These are phyloP conservation scores for Campylomormyrus tamandua DNA, from an alignment of 2,113 vertebrate species.

Conservation along the genomic window DNA sequence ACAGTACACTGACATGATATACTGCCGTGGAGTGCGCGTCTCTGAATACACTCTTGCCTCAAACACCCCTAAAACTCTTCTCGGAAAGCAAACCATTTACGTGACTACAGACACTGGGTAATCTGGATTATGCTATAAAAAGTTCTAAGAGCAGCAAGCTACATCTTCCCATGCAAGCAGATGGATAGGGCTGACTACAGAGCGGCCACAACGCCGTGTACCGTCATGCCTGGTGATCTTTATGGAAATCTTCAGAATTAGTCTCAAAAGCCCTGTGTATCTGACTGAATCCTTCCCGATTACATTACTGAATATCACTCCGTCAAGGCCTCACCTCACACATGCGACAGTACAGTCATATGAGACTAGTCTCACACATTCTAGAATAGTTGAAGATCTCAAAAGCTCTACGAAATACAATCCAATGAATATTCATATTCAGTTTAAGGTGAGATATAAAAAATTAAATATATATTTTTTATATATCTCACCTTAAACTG, in stretches of 20 bases:
- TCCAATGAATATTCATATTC: conserved; percentile 37
- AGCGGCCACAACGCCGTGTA: background rate
- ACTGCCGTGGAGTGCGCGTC: background rate
- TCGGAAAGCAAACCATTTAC: background rate
- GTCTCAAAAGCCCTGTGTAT: background rate
- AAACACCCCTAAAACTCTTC: background rate
- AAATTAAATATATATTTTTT: no score
- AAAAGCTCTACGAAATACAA: conserved; percentile 26
- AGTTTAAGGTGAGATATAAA: conserved; percentile 51
- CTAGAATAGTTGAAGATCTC: conserved; percentile 42
- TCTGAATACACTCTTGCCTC: background rate
- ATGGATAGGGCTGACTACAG: background rate
- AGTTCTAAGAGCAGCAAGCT: background rate
- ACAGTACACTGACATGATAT: background rate
- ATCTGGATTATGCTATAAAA: conserved; percentile 27
- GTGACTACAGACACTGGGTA: conserved; percentile 18
- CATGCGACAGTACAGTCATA: background rate
- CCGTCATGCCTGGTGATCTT: conserved; percentile 36
- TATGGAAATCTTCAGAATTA: background rate
- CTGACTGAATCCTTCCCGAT: background rate
- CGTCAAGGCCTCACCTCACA: background rate
- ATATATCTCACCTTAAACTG: no score
- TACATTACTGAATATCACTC: background rate
- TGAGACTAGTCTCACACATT: conserved; percentile 30
- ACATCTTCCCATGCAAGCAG: background rate